Evolutionary conservation across 2,113 vertebrate genomes (phyloP).

Genomic region (Chrysochloris asiatica): DNA sequence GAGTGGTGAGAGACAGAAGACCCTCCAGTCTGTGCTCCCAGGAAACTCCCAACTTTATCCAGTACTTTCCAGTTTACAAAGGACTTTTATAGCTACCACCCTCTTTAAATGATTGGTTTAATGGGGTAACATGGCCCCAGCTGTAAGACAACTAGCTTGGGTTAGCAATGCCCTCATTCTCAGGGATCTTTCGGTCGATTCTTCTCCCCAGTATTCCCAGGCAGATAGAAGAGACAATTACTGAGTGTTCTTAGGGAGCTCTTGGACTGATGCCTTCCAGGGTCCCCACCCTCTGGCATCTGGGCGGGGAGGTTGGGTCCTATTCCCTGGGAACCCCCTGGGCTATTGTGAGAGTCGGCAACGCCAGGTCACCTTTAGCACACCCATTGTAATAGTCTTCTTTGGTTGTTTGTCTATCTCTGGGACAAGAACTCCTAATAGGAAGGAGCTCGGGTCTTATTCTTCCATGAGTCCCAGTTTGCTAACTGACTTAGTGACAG

Average conservation of each 20-base stretch:
- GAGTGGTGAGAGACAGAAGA: background rate
- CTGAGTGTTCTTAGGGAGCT: background rate
- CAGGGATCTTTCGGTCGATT: rapidly evolving
- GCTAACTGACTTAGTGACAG: background rate
- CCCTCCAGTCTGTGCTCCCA: background rate
- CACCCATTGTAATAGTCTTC: rapidly evolving
- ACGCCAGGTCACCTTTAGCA: rapidly evolving
- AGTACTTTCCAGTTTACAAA: background rate
- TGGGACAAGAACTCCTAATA: background rate
- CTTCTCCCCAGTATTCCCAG: background rate
- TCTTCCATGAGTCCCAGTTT: background rate
- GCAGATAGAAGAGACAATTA: background rate
- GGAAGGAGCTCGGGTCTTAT: background rate
- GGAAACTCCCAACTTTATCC: background rate
- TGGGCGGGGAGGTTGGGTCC: background rate
- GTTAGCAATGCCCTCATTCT: rapidly evolving
- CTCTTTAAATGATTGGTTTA: background rate
- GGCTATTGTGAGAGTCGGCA: background rate
- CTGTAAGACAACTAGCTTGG: background rate
- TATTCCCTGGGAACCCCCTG: background rate
- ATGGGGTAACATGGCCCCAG: background rate
- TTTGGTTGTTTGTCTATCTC: background rate
- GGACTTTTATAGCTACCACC: rapidly evolving
- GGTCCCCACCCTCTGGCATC: background rate
- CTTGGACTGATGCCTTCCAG: background rate